These are phyloP conservation scores for Dioctria rufipes DNA, from an alignment of 2,888 invertebrate genomes.

Conservation along the genomic window DNA sequence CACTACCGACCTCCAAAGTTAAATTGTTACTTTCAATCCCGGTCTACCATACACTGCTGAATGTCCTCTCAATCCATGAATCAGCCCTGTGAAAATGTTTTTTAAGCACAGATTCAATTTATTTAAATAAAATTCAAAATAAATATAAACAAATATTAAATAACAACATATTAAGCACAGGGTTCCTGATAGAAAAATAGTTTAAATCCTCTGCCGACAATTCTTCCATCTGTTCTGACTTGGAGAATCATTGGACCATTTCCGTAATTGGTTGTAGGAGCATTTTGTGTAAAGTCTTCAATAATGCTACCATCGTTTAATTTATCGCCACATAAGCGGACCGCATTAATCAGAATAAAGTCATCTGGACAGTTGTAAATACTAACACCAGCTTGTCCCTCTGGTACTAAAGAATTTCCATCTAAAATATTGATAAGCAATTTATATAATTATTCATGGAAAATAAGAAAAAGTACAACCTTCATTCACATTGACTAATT, in stretches of 20 bases:
- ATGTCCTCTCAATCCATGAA: neutral
- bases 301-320: slow-evolving; percentile 79
- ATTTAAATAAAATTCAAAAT: too few species aligned
- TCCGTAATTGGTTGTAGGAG: slow-evolving; percentile 80
- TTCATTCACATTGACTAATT: slow-evolving; percentile 78
- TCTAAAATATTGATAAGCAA: slow-evolving; percentile 69
- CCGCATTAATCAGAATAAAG: slow-evolving; percentile 79
- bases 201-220: slow-evolving; percentile 80
- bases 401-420: slow-evolving; percentile 76
- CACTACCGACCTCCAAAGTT: too few species aligned
- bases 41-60: neutral
- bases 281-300: slow-evolving; percentile 77
- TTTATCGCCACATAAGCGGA: slow-evolving; percentile 81
- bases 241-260: slow-evolving; percentile 81
- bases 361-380: slow-evolving; percentile 84
- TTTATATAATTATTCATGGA: neutral
- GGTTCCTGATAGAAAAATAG: slow-evolving; percentile 79
- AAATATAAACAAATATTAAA: slow-evolving; percentile 34
- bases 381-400: slow-evolving; percentile 82
- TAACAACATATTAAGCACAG: slow-evolving; percentile 70
- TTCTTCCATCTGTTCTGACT: slow-evolving; percentile 78
- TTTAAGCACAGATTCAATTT: neutral
- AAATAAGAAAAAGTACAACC: slow-evolving; percentile 70
- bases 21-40: too few species aligned
- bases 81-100: neutral